Percentiles rank a stretch among this genome's conserved stretches.
Evolutionary conservation across 2,113 vertebrate genomes (phyloP).

Genomic region (Lutjanus erythropterus): DNA sequence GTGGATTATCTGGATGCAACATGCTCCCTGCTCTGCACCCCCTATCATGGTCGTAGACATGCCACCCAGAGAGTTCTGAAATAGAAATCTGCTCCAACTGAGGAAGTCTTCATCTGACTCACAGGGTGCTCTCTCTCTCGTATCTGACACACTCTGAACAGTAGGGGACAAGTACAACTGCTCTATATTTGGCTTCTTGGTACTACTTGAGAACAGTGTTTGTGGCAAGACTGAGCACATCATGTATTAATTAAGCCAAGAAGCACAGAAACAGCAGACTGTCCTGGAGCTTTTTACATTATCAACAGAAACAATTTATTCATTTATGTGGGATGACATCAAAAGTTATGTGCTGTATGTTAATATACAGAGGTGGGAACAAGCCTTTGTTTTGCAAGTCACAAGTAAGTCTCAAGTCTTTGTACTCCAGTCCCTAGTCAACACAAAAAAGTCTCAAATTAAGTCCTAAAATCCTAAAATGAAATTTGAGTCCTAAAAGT

Average conservation of each 20-base stretch:
- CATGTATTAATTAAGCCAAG: neutral
- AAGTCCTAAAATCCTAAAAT: no score
- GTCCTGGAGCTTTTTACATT: neutral
- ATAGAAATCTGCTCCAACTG: conserved; percentile 69
- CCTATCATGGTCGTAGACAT: conserved; percentile 51
- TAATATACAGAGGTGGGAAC: no score
- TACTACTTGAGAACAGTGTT: conserved; percentile 4
- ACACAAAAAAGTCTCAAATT: no score
- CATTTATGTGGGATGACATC: neutral
- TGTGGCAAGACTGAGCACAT: conserved; percentile 13
- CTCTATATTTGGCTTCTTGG: conserved; percentile 12
- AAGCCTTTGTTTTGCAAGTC: no score
- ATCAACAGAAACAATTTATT: neutral
- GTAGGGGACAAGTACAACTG: conserved; percentile 22
- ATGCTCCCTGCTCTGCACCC: conserved; percentile 46
- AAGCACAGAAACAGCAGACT: neutral
- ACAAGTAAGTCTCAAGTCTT: no score
- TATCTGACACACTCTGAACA: conserved; percentile 42
- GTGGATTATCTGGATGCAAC: conserved; percentile 77
- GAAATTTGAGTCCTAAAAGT: no score
- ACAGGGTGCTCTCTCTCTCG: conserved; percentile 26
- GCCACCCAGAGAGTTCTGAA: conserved; percentile 69
- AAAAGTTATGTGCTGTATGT: neutral
- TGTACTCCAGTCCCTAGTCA: no score
- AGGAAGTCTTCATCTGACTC: conserved; percentile 58